phyloP scores from a whole-genome alignment of 1,140 invertebrate species.

The Drosophila obscura region DNA sequence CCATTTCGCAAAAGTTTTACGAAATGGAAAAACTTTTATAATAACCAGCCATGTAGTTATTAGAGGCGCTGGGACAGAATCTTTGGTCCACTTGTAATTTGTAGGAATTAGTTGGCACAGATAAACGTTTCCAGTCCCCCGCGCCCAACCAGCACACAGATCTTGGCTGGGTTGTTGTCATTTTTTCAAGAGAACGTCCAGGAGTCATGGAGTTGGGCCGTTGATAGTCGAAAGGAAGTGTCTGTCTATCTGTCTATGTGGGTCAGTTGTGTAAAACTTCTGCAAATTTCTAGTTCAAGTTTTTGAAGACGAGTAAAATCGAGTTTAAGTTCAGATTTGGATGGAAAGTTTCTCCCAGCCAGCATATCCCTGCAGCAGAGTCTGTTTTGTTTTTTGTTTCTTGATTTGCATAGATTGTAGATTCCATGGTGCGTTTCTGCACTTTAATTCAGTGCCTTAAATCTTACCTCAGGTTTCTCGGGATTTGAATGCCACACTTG shows the following conservation, averaged over 20 bases:
- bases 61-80: conserved; percentile 44
- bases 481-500: too few relatives aligned
- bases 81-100: conserved; percentile 50
- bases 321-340: conserved; percentile 16
- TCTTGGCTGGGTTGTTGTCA: too few relatives aligned
- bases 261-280: conserved; percentile 29
- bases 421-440: background rate
- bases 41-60: conserved; percentile 63
- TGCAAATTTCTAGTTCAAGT: conserved; percentile 19
- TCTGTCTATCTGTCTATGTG: conserved; percentile 5
- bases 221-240: too few relatives aligned
- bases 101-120: conserved; percentile 46
- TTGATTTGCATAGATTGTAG: background rate
- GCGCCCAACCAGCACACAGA: background rate
- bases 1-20: conserved; percentile 44
- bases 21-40: conserved; percentile 67
- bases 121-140: conserved; percentile 26
- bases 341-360: background rate
- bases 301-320: conserved; percentile 17
- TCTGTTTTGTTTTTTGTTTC: too few relatives aligned
- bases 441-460: too few relatives aligned
- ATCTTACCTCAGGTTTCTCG: too few relatives aligned
- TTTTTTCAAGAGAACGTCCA: too few relatives aligned
- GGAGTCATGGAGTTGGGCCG: too few relatives aligned
- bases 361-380: background rate